phyloP scores from a whole-genome alignment of 92 coral and sea anemone species.

The Zoanthus sansibaricus region DNA sequence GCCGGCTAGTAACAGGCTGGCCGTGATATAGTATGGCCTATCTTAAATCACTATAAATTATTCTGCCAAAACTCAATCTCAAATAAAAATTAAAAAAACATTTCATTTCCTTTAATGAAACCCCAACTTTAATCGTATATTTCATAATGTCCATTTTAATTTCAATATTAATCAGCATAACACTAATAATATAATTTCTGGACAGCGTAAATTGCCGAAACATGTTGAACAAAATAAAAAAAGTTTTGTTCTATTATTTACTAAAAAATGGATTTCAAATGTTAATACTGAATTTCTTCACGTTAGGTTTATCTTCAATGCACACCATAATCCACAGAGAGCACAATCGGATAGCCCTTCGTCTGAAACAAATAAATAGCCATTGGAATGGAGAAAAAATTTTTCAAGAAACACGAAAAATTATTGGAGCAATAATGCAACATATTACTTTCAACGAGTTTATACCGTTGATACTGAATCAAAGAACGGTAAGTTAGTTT shows the following conservation, averaged over 20 bases:
- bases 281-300: background rate
- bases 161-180: too few species aligned
- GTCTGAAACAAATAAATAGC: conserved; percentile 39
- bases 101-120: too few species aligned
- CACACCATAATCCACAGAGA: conserved; percentile 67
- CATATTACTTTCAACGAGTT: conserved; percentile 60
- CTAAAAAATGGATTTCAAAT: too few species aligned
- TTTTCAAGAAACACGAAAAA: conserved; percentile 64
- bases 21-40: too few species aligned
- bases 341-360: conserved; percentile 63
- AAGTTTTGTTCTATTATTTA: too few species aligned
- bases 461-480: conserved; percentile 37
- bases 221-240: too few species aligned
- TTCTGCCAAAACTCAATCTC: too few species aligned
- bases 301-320: conserved; percentile 45
- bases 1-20: too few species aligned
- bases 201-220: background rate
- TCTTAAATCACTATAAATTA: too few species aligned
- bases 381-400: conserved; percentile 62
- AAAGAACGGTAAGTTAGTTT: conserved; percentile 22
- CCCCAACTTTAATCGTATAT: too few species aligned
- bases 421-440: conserved; percentile 65
- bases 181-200: background rate
- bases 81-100: too few species aligned
- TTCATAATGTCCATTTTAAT: too few species aligned